Evolutionary conservation across 2,888 invertebrate genomes (phyloP).

Genomic region (Leptura quadrifasciata): DNA sequence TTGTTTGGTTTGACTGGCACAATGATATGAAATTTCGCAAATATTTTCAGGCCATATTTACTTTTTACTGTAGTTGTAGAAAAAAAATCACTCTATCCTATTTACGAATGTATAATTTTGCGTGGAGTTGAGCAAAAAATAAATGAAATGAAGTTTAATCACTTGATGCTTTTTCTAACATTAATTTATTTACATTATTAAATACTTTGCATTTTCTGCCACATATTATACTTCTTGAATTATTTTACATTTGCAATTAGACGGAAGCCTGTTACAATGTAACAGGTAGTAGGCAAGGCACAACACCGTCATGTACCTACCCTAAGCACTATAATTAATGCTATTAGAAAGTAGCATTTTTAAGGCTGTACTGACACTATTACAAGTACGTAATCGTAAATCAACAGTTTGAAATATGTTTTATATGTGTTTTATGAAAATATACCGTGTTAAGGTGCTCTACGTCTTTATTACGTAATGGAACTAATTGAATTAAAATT

Average conservation of each 20-base stretch:
- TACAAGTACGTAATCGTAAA: conserved; percentile 44
- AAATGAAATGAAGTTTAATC: too few species aligned
- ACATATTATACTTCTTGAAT: background rate
- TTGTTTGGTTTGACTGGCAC: too few species aligned
- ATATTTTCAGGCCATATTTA: too few species aligned
- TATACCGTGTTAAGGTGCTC: background rate
- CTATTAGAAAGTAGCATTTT: conserved; percentile 44
- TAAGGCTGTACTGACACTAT: conserved; percentile 45
- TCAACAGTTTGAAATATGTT: conserved; percentile 40
- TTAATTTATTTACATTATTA: too few species aligned
- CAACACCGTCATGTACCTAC: conserved; percentile 35
- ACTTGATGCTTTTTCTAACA: too few species aligned
- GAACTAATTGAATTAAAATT: conserved; percentile 9
- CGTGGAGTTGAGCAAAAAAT: too few species aligned
- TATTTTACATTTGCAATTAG: conserved; percentile 12
- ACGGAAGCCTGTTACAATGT: conserved; percentile 30
- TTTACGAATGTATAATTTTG: too few species aligned
- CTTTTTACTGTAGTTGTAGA: too few species aligned
- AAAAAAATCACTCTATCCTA: too few species aligned
- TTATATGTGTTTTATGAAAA: background rate
- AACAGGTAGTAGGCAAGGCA: conserved; percentile 27
- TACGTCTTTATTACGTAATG: background rate
- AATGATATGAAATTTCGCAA: too few species aligned
- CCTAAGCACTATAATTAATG: conserved; percentile 42
- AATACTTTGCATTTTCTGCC: background rate